Base-by-base conservation (phyloP, 2,888 invertebrate genomes). In the Petrolisthes manimaculis region DNA sequence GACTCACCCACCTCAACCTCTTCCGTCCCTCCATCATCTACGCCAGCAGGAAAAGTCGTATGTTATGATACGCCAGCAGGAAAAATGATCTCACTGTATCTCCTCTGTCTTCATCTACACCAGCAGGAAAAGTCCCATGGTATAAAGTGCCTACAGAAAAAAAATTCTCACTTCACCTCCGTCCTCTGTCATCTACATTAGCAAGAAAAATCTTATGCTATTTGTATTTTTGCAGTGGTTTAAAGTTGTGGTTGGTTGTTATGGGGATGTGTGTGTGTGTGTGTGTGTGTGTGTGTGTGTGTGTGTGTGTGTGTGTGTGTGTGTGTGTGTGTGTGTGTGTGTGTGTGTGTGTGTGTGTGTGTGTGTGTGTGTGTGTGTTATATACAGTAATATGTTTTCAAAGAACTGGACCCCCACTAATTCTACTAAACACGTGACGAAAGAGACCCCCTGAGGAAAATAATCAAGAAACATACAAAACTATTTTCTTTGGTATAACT, bases 21-120 rank as follows among this genome's bases (percentile, higher is more conserved):
- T 80, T 91, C 91, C 5, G 94, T 93, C 5, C 94, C 94, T 18
- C 93, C 93, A 2, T 92, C 92, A 0, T 92, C 93, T 92, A 86
- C 21, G 21, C 37, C 37, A 37, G 37, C 37, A 37, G 37, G 37
- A 37, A 37, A 37, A 37, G 37, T 37, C 2, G 37, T 2, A 37
- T 37, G 37, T 37, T 37, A 37, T 37, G 37, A 37, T 37, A 37
- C 37, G 37, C 37, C 37, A 37, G 37, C 37, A 37, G 37, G 37
- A 37, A 37, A 37, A 37, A 37, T 37, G n/a, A 37, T 37, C 37
- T 37, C 37, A 2, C 37, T 37, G 37, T 37, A 37, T 37, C 37
- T 37, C 37, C 37, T 37, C 37, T 37, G 37, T 37, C 37, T 37
- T 1, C 37, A 37, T 37, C 37, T 37, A 37, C 37, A 37, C 37